Base-by-base conservation (phyloP, 2,113 vertebrate species). In the Lophura nycthemera region DNA sequence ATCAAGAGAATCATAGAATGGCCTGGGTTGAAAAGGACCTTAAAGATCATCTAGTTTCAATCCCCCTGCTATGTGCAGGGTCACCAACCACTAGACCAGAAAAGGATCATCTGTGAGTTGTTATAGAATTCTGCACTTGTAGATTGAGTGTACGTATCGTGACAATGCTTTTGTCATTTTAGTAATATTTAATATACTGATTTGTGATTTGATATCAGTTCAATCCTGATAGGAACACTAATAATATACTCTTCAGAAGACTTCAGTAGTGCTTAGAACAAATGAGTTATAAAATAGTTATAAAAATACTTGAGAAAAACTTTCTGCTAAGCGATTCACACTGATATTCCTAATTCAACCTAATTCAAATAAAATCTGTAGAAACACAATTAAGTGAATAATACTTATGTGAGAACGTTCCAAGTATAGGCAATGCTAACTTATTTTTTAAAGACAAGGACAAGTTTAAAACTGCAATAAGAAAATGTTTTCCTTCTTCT, bases 261-360 rank as follows among this genome's bases (percentile, higher is more conserved):
- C 90, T 88, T 87, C 67, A 32, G 36, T 97, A 91, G 89, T 92
- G 89, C 95, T 73, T 74, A 93, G 88, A 95, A 92, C 83, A 89
- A 88, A 93, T 66, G 66, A 96, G 71, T 96, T 97, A 95, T 6
- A 69, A 89, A 97, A 97, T 64, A 81, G 54, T 95, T 96, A 93
- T 11, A 86, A 84, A 97, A 97, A 91, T 96, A 84, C 71, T 86
- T 57, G 82, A 93, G 75, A 64, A 84, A 79, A 92, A 86, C 56
- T 95, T 97, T 95, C 65, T 2, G 1, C 57, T 86, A 61, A 90
- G 81, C 64, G 79, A 89, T 92, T 96, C 76, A 85, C 71, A 87
- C 18, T 59, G 86, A 48, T 78, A 66, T 70, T 77, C 32, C 76
- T 96, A 59, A 80, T 94, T 93, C 76, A 94, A 83, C 50, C 83